Evolutionary conservation across 2,113 vertebrate genomes (phyloP).

Genomic region (Odocoileus hemionus): DNA sequence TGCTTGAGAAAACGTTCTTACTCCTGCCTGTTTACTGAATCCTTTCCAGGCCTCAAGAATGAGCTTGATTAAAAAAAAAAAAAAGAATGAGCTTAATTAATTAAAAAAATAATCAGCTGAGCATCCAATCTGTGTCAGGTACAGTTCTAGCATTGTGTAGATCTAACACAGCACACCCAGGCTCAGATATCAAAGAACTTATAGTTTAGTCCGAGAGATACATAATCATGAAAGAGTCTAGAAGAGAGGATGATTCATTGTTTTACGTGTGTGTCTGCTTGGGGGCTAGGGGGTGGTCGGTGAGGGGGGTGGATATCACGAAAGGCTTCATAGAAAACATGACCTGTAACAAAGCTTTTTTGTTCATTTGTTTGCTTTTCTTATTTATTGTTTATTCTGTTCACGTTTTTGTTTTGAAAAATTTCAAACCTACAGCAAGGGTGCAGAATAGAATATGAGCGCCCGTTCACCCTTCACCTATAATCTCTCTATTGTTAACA

Average conservation of each 20-base stretch:
- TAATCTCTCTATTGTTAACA: not conserved
- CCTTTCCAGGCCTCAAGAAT: not conserved
- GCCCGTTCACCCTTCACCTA: not conserved
- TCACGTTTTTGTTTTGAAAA: slow-evolving; percentile 29
- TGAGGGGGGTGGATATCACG: not conserved
- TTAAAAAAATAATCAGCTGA: not conserved
- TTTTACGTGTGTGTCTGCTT: not conserved
- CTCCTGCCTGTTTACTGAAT: not conserved
- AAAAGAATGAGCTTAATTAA: not conserved
- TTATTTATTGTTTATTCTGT: slow-evolving; percentile 4
- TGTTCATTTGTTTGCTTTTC: slow-evolving; percentile 18
- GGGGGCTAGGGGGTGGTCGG: not conserved
- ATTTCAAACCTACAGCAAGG: slow-evolving; percentile 1
- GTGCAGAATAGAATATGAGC: not conserved
- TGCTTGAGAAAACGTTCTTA: not conserved
- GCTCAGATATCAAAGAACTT: slow-evolving; percentile 17
- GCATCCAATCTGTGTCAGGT: not conserved
- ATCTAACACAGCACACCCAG: not conserved
- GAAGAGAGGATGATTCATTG: not conserved
- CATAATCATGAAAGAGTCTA: not conserved
- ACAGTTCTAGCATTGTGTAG: not conserved
- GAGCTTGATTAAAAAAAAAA: not conserved
- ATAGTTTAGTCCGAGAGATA: slow-evolving; percentile 20
- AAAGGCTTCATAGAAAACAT: slow-evolving; percentile 23
- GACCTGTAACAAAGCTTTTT: not conserved